Evolutionary conservation across 2,113 vertebrate species (phyloP).

Genomic region (Etheostoma spectabile): DNA sequence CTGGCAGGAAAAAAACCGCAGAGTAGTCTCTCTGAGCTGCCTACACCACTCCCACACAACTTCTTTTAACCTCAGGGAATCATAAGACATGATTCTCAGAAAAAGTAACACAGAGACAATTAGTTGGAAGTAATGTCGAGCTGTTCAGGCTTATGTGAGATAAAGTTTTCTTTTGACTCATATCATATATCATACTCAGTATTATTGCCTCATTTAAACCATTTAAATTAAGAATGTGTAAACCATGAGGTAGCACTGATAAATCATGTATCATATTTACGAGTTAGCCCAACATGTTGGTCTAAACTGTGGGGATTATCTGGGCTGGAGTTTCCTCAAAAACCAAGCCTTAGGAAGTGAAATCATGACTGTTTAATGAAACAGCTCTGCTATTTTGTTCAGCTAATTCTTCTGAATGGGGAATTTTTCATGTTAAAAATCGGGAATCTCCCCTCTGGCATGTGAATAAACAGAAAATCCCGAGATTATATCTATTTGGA

Average conservation of each 20-base stretch:
- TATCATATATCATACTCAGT: neutral
- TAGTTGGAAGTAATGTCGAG: neutral
- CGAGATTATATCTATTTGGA: neutral
- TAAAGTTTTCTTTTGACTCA: neutral
- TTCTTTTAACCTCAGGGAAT: neutral
- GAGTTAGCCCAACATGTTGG: neutral
- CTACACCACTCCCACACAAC: slow-evolving; percentile 15
- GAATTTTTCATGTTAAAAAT: neutral
- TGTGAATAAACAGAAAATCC: neutral
- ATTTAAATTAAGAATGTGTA: neutral
- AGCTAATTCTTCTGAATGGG: neutral
- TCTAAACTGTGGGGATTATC: neutral
- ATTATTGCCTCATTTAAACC: neutral
- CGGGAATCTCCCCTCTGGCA: neutral
- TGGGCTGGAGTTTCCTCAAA: neutral
- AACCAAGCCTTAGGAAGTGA: neutral
- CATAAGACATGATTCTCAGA: neutral
- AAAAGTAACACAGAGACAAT: neutral
- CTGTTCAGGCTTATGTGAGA: neutral
- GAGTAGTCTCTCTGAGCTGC: neutral
- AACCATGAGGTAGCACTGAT: neutral
- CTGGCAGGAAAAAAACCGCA: neutral
- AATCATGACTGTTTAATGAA: neutral
- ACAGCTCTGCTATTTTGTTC: neutral
- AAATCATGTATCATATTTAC: neutral